Conservation (phyloP, 2,113 vertebrate species). For the Falco punctatus region DNA sequence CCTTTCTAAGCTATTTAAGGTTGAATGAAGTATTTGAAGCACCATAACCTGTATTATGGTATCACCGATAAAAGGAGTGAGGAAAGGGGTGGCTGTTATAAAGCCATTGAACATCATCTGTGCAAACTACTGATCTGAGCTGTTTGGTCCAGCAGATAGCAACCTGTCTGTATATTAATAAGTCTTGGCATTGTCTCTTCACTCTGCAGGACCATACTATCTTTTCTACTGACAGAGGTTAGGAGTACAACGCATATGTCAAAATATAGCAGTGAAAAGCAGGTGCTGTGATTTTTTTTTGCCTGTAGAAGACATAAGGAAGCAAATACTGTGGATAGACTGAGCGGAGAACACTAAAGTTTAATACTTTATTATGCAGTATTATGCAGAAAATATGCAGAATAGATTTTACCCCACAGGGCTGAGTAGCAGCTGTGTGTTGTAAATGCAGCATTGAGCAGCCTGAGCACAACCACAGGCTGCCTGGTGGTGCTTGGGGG, state of each 20-base stretch:
- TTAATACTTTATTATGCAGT: neutral
- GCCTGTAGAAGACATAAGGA: neutral
- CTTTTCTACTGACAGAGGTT: neutral
- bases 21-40: neutral
- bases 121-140: neutral
- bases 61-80: neutral
- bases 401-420: neutral
- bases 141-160: neutral
- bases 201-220: neutral
- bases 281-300: neutral
- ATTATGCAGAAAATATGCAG: neutral
- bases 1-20: neutral
- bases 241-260: neutral
- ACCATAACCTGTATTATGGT: neutral
- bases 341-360: neutral
- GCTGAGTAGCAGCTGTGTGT: neutral
- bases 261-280: neutral
- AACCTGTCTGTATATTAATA: neutral
- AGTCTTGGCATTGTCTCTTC: neutral
- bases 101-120: neutral
- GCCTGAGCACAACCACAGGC: neutral
- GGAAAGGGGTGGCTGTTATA: neutral
- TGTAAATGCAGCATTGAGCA: neutral
- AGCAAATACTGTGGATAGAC: neutral
- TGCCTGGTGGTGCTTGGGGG: neutral